phyloP scores from a whole-genome alignment of 2,888 invertebrate species.

The Mamestra brassicae region DNA sequence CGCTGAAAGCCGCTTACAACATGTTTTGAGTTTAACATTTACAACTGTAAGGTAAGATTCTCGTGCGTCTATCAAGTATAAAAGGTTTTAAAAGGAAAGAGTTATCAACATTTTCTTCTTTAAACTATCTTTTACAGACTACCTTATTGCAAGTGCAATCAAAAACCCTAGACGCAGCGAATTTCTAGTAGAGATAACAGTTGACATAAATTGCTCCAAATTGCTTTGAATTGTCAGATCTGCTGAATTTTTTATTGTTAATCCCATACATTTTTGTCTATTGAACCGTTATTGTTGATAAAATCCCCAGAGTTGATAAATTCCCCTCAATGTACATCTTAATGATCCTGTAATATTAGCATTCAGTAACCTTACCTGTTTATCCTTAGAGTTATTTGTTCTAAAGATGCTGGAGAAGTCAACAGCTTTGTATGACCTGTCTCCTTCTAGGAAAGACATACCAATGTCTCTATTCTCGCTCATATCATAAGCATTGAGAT shows the following conservation, averaged over 20 bases:
- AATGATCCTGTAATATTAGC: not conserved
- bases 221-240: too few species aligned
- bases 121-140: not conserved
- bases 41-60: slow-evolving; percentile 11
- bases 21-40: slow-evolving; percentile 44
- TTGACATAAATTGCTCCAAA: too few species aligned
- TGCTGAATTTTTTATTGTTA: too few species aligned
- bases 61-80: not conserved
- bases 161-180: too few species aligned
- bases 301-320: too few species aligned
- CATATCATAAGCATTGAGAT: slow-evolving; percentile 69
- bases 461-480: slow-evolving; percentile 66
- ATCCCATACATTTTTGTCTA: too few species aligned
- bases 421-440: slow-evolving; percentile 62
- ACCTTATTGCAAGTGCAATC: not conserved
- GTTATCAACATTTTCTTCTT: not conserved
- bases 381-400: slow-evolving; percentile 62
- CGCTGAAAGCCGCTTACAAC: slow-evolving; percentile 27
- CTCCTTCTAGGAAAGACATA: slow-evolving; percentile 66
- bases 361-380: slow-evolving; percentile 67
- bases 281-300: too few species aligned
- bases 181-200: not conserved
- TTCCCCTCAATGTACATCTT: too few species aligned
- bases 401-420: slow-evolving; percentile 71
- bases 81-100: not conserved